Percentiles rank a stretch among this genome's conserved stretches.
phyloP scores from a whole-genome alignment of 2,888 invertebrate species.

The Tridacna gigas region DNA sequence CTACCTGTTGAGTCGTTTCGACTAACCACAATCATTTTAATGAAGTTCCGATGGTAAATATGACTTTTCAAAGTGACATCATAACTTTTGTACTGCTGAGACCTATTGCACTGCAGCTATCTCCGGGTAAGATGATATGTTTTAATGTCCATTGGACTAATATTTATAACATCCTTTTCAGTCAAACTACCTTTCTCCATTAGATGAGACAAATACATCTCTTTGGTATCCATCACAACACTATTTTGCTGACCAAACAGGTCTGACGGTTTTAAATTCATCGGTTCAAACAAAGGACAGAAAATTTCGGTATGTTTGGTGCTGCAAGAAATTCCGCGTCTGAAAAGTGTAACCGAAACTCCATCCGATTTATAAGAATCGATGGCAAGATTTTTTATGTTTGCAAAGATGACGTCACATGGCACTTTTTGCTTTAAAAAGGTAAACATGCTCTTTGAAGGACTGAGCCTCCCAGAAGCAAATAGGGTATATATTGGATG shows the following conservation, averaged over 20 bases:
- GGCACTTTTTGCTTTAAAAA: constrained; percentile 42
- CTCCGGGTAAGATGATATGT: constrained; percentile 45
- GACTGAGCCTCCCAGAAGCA: constrained; percentile 17
- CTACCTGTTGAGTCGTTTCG: too few species aligned
- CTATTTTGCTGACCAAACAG: constrained; percentile 21
- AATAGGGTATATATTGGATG: constrained; percentile 57
- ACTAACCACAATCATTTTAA: too few species aligned
- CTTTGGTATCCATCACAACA: constrained; percentile 23
- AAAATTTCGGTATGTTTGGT: constrained; percentile 13
- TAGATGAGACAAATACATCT: constrained; percentile 56
- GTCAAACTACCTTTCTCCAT: constrained; percentile 26
- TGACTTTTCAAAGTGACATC: too few species aligned
- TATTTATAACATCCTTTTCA: constrained; percentile 12
- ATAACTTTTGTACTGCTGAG: too few species aligned
- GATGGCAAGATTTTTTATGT: constrained; percentile 58
- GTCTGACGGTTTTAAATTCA: constrained; percentile 36
- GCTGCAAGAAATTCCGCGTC: constrained; percentile 43
- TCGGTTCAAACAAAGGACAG: constrained; percentile 39
- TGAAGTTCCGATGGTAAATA: too few species aligned
- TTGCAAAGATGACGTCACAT: constrained; percentile 58
- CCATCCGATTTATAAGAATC: constrained; percentile 40
- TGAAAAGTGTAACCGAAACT: constrained; percentile 52
- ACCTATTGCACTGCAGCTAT: background rate
- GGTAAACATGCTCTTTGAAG: constrained; percentile 13
- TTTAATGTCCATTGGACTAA: constrained; percentile 61